A percentile compares a stretch with the other conserved stretches of the same genome.
Evolutionary conservation across 2,797 vertebrate species (phyloP).

Genomic region (Fistularia tabacaria): DNA sequence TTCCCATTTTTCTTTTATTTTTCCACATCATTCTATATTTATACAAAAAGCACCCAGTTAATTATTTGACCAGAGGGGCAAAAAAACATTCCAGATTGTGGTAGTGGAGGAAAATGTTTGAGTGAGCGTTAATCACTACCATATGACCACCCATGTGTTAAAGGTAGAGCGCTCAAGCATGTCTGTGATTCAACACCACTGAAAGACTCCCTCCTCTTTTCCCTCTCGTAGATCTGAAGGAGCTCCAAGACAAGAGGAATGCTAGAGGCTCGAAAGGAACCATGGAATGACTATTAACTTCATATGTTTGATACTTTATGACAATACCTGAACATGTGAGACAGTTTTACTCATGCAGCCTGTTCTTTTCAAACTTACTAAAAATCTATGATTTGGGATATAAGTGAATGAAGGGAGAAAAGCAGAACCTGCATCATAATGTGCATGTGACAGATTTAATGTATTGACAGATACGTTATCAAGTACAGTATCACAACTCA

Average conservation of each 20-base stretch:
- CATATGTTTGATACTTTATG: slow-evolving; percentile 65
- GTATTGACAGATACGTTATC: background rate
- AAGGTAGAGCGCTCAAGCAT: slow-evolving; percentile 74
- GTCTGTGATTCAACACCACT: slow-evolving; percentile 71
- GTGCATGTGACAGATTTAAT: background rate
- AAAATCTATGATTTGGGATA: background rate
- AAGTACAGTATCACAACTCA: background rate
- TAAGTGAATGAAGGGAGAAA: background rate
- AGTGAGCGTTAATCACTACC: slow-evolving; percentile 74
- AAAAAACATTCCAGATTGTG: slow-evolving; percentile 64
- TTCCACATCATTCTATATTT: slow-evolving; percentile 71
- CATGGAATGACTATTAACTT: slow-evolving; percentile 66
- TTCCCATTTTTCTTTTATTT: slow-evolving; percentile 61
- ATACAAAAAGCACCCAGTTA: slow-evolving; percentile 63
- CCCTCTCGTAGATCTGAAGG: slow-evolving; percentile 59
- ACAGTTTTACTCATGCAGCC: slow-evolving; percentile 5
- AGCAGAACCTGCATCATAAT: too few relatives aligned
- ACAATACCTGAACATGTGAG: slow-evolving; percentile 25
- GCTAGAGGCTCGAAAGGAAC: slow-evolving; percentile 65
- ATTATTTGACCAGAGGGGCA: slow-evolving; percentile 73
- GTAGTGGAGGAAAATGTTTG: slow-evolving; percentile 66
- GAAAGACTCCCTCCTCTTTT: slow-evolving; percentile 57
- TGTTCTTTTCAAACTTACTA: slow-evolving; percentile 1
- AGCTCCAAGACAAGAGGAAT: slow-evolving; percentile 67
- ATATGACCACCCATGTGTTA: slow-evolving; percentile 78